A percentile compares a stretch with the other conserved stretches of the same genome.
Evolutionary conservation across 2,113 vertebrate species (phyloP).

Genomic region (Pygoscelis adeliae): DNA sequence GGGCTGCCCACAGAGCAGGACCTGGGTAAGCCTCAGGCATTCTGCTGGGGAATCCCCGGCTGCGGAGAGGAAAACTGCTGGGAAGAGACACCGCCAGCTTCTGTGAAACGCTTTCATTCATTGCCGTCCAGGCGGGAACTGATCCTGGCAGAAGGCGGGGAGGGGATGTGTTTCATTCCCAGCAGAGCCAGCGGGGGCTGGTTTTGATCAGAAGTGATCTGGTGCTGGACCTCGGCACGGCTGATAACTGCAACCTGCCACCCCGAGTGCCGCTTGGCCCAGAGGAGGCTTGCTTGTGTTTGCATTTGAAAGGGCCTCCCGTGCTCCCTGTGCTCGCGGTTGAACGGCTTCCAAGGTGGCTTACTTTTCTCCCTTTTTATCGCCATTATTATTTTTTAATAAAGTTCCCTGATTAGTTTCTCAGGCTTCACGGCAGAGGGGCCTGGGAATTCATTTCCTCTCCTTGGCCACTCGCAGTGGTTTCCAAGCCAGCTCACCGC

Average conservation of each 20-base stretch:
- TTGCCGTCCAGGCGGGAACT: background rate
- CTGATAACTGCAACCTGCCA: background rate
- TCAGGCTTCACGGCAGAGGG: background rate
- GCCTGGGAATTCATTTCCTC: constrained; percentile 59
- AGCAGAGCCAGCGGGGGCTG: background rate
- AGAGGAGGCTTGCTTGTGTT: background rate
- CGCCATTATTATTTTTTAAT: constrained; percentile 56
- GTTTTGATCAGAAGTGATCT: constrained; percentile 45
- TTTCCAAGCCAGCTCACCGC: background rate
- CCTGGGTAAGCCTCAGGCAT: background rate
- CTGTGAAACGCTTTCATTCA: constrained; percentile 34
- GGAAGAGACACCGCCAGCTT: constrained; percentile 1
- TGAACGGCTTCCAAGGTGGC: constrained; percentile 15
- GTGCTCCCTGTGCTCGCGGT: background rate
- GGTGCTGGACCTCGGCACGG: background rate
- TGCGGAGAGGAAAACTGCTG: background rate
- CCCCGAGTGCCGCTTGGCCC: background rate
- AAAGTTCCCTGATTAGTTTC: constrained; percentile 49
- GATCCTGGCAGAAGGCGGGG: background rate
- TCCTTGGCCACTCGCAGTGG: background rate
- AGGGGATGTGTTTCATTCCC: constrained; percentile 34
- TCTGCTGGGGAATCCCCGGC: background rate
- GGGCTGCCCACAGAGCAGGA: background rate
- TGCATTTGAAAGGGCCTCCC: constrained; percentile 37
- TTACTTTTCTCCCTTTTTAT: constrained; percentile 44